Evolutionary conservation across 1,140 invertebrate genomes (phyloP), one percentile per base, ranked within the genome.

Genomic region (Epicauta chinensis): DNA sequence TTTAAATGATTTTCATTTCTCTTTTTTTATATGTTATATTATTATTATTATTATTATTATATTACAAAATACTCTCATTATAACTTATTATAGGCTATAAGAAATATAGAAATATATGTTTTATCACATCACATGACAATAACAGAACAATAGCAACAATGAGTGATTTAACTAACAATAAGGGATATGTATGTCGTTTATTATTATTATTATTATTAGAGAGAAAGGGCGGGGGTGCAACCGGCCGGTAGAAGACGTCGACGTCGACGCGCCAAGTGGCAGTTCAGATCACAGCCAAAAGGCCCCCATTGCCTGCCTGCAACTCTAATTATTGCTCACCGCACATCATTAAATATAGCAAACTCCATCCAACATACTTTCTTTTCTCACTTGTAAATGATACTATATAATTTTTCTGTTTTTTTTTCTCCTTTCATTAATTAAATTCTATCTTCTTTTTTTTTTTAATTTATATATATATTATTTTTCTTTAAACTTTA

Each of bases 111-210:
- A 60, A 65, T 69, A 69, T 67, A 64, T 64, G 63, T 34, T 34
- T n/a, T 63, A 65, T 68, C 63, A 68, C 63, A 67, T 63, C 61
- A 67, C 58, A 66, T 61, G 63, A 65, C 56, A 64, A n/a, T 63
- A 67, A 69, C 65, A 68, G 65, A 67, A 68, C 66, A 68, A 69
- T 68, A 65, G 58, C 59, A 68, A 69, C 66, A 68, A 69, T 63
- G 55, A 56, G 64, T 61, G 56, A 58, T 67, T n/a, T 55, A 69
- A 67, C 64, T 68, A 70, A 70, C 68, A 70, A 70, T 70, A 67
- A 68, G 65, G 64, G 68, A 70, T 70, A 70, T 70, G 68, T 70
- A 70, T 70, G 60, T 67, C 53, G 61, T 23, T 23, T 23, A 23
- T 23, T 23, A 5, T 23, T 23, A 9, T 34, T 34, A 34, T 68